Base-by-base conservation (phyloP, 1,140 invertebrate genomes). In the Drosophila nannoptera region DNA sequence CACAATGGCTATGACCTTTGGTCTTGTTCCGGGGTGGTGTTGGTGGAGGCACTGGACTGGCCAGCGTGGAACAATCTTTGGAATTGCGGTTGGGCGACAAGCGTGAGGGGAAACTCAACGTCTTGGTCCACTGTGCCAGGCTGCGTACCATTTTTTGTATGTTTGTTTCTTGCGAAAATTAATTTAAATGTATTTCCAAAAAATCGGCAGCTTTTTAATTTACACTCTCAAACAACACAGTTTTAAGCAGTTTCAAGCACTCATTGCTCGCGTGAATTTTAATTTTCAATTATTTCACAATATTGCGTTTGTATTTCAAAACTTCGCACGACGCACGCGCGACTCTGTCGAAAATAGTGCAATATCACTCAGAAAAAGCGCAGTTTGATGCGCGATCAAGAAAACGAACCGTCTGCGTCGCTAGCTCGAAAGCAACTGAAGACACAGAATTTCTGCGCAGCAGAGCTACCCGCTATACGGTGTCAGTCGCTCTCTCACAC, bases 101-200 rank as follows among this genome's bases (percentile, higher is more conserved):
- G 88, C 95, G 92, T 76, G 94, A 93, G 64, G 95, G 95, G 89
- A 96, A 96, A 91, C 94, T 95, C 84, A 96, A 91, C 71, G 95
- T 96, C 91, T 96, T 96, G 78, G 95, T 96, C 95, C 95, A 96
- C 92, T 95, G 94, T 49, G 94, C 93, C 78, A 96, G 90, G 90
- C 94, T 95, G 77, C 95, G 94, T 87, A 96, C 95, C 95, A 96
- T 96, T 87, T 90, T 29, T 6, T 16, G 12, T 14, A 4, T 43
- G 40, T 43, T 43, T 62, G 42, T 56, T 71, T 56, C 6, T 56
- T 49, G 49, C 72, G 78, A 75, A 78, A 75, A 83, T 72, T 83
- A 84, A 83, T 14, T 43, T 83, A 66, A 69, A 66, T 68, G 59
- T 70, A 73, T 80, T 84, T 78, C 76, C 76, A 71, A 5, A 14